Base-by-base conservation (phyloP, 2,113 vertebrate species). In the Pelodiscus sinensis region DNA sequence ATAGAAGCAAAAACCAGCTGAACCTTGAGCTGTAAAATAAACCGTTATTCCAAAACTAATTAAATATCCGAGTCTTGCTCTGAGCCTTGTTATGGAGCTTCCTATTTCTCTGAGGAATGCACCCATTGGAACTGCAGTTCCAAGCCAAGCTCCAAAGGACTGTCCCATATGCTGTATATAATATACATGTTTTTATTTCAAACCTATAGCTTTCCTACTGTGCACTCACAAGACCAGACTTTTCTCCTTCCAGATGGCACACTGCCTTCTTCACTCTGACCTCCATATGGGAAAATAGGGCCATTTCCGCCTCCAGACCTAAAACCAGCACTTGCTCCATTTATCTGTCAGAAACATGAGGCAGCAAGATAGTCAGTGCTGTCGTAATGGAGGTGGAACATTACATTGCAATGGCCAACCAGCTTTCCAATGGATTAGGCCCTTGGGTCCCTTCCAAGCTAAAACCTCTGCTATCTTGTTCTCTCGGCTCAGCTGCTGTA, bases 221-320 rank as follows among this genome's bases (percentile, higher is more conserved):
- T 92, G 82, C 93, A 92, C 95, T 89, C 96, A 90, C 92, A 94
- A 82, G 94, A 79, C 82, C 84, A 94, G 75, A 44, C n/a, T 52
- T 50, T 60, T 92, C 62, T 92, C 84, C 57, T 91, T 97, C 94
- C 96, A 97, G 87, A 94, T 97, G 95, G 97, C 90, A 51, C 16
- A 79, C 89, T 94, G 95, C 96, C 95, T 94, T 85, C 89, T 91
- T 95, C 88, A 54, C 92, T 96, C 92, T 92, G 92, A 89, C 92
- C 97, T 94, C 95, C 94, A 96, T 96, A 94, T 96, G 96, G 94
- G 94, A 90, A 82, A 84, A 94, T 19, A 82, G 83, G 65, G 91
- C 82, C 94, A 88, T 95, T 96, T 95, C 96, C 96, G 96, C 84
- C 75, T 95, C 88, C 81, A 86, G 62, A 90, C 91, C 54, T 31